Base-by-base conservation (phyloP, 2,113 vertebrate species). In the Panurus biarmicus region DNA sequence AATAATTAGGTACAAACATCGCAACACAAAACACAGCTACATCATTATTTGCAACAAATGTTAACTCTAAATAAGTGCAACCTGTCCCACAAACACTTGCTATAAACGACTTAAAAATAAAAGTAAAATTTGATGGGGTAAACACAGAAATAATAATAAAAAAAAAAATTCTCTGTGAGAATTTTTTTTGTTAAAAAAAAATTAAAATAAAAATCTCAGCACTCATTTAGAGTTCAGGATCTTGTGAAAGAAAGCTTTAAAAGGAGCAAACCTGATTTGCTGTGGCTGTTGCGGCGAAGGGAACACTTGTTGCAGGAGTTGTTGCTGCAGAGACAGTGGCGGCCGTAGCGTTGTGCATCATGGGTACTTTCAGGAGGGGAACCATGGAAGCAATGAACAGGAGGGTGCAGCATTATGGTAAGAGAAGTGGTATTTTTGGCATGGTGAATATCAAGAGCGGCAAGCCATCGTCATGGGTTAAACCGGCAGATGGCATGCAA, bases 251-350 rank as follows among this genome's bases (percentile, higher is more conserved):
- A 99, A 99, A 99, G 99, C 99, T 99, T 99, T 99, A 99, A 99
- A 99, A 99, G 98, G 98, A 99, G 99, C 99, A 99, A 99, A 99
- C 99, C 99, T 99, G 99, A 99, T 99, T 99, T 99, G 99, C 99
- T 99, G 99, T 98, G 98, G 99, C 98, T 98, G 98, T 98, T 98
- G 98, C 98, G 98, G 99, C 99, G 99, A 99, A 99, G 99, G 99
- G 99, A 98, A 99, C 98, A 99, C 99, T 99, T 99, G 99, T 98
- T 99, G 99, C 98, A 99, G 99, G 99, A 99, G 99, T 98, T 99
- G 99, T 98, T 99, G 99, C 98, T 99, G 98, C 98, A 98, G 98
- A 98, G 98, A 99, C 99, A 99, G 99, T 99, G 99, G 99, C 99
- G 98, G 99, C 99, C 98, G 99, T 98, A 99, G 99, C 99, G 99